These are phyloP conservation scores for Sarcoramphus papa DNA, from an alignment of 2,797 vertebrate species.

Conservation along the genomic window DNA sequence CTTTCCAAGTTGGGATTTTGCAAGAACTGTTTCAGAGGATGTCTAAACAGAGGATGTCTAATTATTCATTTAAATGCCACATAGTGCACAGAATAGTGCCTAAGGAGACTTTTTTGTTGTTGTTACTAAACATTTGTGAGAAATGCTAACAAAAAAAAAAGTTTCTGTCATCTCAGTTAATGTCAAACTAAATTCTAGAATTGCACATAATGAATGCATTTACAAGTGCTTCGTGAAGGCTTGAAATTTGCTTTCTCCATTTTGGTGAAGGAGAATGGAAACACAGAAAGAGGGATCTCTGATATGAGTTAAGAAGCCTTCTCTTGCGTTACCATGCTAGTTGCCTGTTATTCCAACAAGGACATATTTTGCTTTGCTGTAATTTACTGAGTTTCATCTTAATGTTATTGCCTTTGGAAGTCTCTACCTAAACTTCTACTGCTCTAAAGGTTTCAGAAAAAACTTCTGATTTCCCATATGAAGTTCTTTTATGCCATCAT, in stretches of 20 bases:
- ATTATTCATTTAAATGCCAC: background rate
- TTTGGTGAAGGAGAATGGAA: background rate
- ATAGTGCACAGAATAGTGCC: fast-evolving
- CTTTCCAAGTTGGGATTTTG: background rate
- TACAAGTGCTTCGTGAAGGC: background rate
- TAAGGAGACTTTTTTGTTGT: background rate
- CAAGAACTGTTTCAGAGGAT: background rate
- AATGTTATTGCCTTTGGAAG: fast-evolving
- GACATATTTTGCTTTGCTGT: fast-evolving
- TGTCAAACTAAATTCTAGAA: background rate
- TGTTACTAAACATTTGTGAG: background rate
- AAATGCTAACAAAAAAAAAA: background rate
- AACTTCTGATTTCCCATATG: fast-evolving
- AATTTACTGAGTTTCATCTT: background rate
- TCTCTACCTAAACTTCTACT: background rate
- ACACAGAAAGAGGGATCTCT: fast-evolving
- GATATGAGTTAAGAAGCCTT: background rate
- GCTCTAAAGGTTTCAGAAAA: background rate
- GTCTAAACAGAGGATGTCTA: background rate
- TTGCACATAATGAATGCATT: background rate
- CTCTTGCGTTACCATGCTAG: fast-evolving
- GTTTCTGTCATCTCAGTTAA: background rate
- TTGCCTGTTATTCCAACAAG: background rate
- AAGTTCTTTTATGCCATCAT: background rate
- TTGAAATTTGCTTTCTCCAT: background rate